These are phyloP conservation scores for Ctenicera cuprea DNA, from an alignment of 2,888 invertebrate genomes.

Conservation along the genomic window DNA sequence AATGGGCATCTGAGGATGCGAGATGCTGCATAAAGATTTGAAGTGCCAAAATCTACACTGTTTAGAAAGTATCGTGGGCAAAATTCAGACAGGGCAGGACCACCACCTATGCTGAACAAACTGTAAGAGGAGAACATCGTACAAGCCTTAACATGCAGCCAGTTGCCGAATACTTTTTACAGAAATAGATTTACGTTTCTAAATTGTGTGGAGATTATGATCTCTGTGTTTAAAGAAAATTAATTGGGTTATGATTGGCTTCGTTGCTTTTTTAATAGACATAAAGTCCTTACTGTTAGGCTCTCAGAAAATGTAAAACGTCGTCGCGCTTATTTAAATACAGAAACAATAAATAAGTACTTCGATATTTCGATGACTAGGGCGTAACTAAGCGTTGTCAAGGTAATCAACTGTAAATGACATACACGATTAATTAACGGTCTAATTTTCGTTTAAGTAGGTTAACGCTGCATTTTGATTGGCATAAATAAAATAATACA, in stretches of 20 bases:
- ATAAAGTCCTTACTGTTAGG: neutral
- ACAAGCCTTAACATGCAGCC: neutral
- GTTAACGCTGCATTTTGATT: no score
- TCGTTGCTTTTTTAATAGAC: neutral
- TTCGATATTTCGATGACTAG: no score
- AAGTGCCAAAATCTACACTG: conserved; percentile 4
- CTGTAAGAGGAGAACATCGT: neutral
- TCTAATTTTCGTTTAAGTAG: no score
- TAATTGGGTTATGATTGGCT: neutral
- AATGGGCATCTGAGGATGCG: no score
- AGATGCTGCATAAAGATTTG: neutral
- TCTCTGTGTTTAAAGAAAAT: neutral
- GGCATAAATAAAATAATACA: no score
- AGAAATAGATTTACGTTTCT: neutral
- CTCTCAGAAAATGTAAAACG: conserved; percentile 4
- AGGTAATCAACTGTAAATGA: no score
- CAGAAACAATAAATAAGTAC: neutral
- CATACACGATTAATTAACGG: no score
- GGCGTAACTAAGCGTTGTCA: no score
- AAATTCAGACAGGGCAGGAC: neutral
- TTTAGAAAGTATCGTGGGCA: neutral
- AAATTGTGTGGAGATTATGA: neutral
- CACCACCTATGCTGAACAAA: neutral
- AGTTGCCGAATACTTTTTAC: neutral
- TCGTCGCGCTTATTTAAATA: neutral